These are phyloP conservation scores for Prosapia bicincta DNA, from an alignment of 2,888 invertebrate species.

Conservation along the genomic window DNA sequence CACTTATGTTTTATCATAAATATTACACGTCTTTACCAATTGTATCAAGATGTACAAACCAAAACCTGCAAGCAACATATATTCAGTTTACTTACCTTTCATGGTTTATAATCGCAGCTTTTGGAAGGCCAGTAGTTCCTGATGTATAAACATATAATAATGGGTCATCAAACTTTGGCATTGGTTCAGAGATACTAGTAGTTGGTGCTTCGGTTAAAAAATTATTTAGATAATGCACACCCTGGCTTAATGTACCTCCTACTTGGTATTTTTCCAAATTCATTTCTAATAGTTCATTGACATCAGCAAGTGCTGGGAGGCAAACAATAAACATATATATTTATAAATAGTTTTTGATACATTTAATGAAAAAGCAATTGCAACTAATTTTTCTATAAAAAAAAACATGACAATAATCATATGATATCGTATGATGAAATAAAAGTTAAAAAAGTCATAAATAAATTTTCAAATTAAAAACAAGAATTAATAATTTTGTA, in stretches of 20 bases:
- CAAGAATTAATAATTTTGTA: no score
- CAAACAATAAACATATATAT: background rate
- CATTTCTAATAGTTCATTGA: background rate
- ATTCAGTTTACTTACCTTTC: conserved; percentile 51
- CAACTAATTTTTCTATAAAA: no score
- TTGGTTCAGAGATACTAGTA: conserved; percentile 38
- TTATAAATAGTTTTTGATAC: background rate
- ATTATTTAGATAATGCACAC: conserved; percentile 29
- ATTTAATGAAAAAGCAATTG: no score
- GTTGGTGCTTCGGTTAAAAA: conserved; percentile 40
- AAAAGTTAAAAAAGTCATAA: no score
- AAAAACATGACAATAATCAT: no score
- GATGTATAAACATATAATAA: conserved; percentile 66
- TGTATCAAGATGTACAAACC: no score
- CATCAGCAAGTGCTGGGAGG: conserved; percentile 5
- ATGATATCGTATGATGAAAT: no score
- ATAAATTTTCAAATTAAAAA: no score
- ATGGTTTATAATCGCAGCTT: conserved; percentile 63
- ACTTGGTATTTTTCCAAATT: conserved; percentile 9
- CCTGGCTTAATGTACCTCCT: conserved; percentile 12
- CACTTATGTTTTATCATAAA: no score
- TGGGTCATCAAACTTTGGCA: conserved; percentile 48
- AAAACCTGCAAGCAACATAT: no score
- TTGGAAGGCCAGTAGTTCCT: conserved; percentile 67
- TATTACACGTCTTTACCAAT: no score